Percentiles rank a stretch among this genome's conserved stretches.
Conservation (phyloP, 1,140 invertebrate species). For the Papilio helenus region DNA sequence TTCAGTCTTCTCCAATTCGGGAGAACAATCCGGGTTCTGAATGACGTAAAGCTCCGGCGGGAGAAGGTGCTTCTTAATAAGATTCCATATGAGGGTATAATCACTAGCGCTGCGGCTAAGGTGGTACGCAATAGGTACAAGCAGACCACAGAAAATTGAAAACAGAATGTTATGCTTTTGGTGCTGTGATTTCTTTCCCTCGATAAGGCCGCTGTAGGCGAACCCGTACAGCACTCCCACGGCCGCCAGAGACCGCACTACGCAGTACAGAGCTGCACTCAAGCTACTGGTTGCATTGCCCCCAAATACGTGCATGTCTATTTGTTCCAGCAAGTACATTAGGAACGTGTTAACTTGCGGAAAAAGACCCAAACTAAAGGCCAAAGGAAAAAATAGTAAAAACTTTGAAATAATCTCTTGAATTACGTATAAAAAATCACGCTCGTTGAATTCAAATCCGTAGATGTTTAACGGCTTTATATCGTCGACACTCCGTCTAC, state of each 20-base stretch:
- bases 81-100: constrained; percentile 94
- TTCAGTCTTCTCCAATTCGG: constrained; percentile 71
- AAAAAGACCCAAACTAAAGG: constrained; percentile 97
- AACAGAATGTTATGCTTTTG: constrained; percentile 89
- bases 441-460: constrained; percentile 88
- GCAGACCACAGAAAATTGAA: constrained; percentile 96
- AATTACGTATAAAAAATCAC: constrained; percentile 86
- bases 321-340: constrained; percentile 97
- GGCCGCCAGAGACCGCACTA: constrained; percentile 91
- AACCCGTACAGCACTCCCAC: constrained; percentile 94
- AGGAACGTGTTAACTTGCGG: constrained; percentile 98
- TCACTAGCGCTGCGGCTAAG: constrained; percentile 96
- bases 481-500: constrained; percentile 62
- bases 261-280: constrained; percentile 92
- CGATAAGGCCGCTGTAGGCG: constrained; percentile 91
- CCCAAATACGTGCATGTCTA: constrained; percentile 99
- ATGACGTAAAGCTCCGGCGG: constrained; percentile 86
- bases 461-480: constrained; percentile 86
- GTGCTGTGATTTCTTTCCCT: constrained; percentile 93
- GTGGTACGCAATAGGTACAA: constrained; percentile 96
- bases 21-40: constrained; percentile 70
- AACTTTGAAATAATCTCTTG: constrained; percentile 91
- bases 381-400: constrained; percentile 94
- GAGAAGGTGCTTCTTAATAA: constrained; percentile 90
- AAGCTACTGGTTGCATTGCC: constrained; percentile 97